These are phyloP conservation scores for Abrostola triplasia DNA, from an alignment of 2,888 invertebrate species.

Conservation along the genomic window DNA sequence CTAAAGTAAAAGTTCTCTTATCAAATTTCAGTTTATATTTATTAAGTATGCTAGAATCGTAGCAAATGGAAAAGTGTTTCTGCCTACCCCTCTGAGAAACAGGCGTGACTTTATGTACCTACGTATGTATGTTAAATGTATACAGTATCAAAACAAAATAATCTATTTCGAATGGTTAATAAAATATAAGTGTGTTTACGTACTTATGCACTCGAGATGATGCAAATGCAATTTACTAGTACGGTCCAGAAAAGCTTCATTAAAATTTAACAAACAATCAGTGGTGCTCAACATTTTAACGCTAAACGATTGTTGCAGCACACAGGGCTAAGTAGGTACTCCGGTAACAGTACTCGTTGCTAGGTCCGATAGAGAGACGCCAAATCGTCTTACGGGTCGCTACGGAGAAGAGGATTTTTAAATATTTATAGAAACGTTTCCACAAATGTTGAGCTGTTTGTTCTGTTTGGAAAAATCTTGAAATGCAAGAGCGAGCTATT, in stretches of 20 bases:
- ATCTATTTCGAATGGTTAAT: no score
- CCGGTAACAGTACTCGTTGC: constrained; percentile 12
- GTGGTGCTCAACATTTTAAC: constrained; percentile 17
- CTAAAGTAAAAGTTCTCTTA: no score
- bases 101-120: no score
- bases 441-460: constrained; percentile 62
- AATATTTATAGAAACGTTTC: constrained; percentile 69
- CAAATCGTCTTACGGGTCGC: constrained; percentile 63
- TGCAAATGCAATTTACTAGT: not conserved
- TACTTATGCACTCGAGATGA: not conserved
- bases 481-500: constrained; percentile 45
- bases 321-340: constrained; percentile 17
- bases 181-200: no score
- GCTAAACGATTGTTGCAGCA: constrained; percentile 30
- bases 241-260: not conserved
- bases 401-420: constrained; percentile 60
- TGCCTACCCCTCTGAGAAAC: no score
- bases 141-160: no score
- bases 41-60: no score
- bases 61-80: no score
- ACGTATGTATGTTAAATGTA: no score
- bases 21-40: no score
- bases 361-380: constrained; percentile 40
- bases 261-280: constrained; percentile 8
- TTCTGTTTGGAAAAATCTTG: constrained; percentile 62